Evolutionary conservation across 2,797 vertebrate genomes (phyloP), one percentile per base, ranked within the genome.

Genomic region (Hypotaenidia philippensis): DNA sequence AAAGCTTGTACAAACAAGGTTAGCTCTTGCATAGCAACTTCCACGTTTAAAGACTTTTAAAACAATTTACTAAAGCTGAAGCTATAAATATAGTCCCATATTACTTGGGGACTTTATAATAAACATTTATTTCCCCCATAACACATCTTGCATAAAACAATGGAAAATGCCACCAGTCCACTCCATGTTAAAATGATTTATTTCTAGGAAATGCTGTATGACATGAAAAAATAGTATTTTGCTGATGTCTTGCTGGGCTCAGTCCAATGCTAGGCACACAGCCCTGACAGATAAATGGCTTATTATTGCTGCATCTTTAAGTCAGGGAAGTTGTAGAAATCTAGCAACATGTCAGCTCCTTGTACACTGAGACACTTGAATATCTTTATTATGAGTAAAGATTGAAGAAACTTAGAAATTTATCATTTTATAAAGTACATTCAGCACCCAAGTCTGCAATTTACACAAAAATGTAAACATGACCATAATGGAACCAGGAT

Each of bases 61-160:
- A 89, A 76, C 61, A 7, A 82, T 84, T 90, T 94, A 89, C 75
- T 87, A 65, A 83, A 81, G 50, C 38, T 87, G 23, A 41, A n/a
- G 68, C 31, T 74, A 47, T n/a, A 87, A 87, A 82, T 83, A 85
- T 13, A 65, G 23, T 84, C 16, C 45, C 23, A 84, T 50, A 78
- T 78, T 93, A 78, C 34, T 61, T 21, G 23, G 13, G 7, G 26
- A 77, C 20, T 85, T 87, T 36, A 60, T 83, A 90, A 84, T 47
- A 87, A 83, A 59, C 22, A 40, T 74, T 74, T 87, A 47, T 74
- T 25, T 83, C 32, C 77, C 63, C 21, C 34, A 70, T 72, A 63
- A 92, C 82, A 60, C 4, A 22, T 38, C 14, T 34, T 85, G 23
- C 0, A 0, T 59, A 70, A 56, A 95, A 81, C 9, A 72, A 9